A percentile compares a stretch with the other conserved stretches of the same genome.
These are phyloP conservation scores for Cheirogaleus medius DNA, from an alignment of 2,113 vertebrate species.

Conservation along the genomic window DNA sequence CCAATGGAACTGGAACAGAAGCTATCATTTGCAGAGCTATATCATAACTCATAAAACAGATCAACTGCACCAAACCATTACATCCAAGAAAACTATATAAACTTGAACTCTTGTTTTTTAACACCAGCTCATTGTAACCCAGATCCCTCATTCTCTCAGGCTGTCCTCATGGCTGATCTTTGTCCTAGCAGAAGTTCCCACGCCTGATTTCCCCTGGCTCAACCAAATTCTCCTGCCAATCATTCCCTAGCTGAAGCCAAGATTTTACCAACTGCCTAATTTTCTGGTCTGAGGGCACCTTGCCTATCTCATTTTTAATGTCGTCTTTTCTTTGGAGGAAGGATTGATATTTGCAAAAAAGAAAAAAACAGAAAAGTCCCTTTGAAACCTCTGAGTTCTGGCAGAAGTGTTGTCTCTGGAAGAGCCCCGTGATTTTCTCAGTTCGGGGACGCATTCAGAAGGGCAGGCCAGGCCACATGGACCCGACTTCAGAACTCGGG, in stretches of 20 bases:
- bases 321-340: not conserved
- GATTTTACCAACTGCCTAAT: not conserved
- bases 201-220: not conserved
- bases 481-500: not conserved
- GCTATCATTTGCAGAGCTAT: not conserved
- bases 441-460: not conserved
- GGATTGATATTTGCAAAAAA: not conserved
- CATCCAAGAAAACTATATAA: not conserved
- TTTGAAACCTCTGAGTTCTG: not conserved
- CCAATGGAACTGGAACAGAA: not conserved
- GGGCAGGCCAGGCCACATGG: not conserved
- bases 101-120: not conserved
- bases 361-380: not conserved
- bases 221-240: not conserved
- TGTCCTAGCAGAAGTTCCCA: not conserved
- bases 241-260: not conserved
- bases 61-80: not conserved
- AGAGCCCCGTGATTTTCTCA: not conserved
- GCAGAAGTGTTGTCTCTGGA: not conserved
- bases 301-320: not conserved
- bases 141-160: not conserved
- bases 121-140: not conserved
- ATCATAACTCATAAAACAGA: not conserved
- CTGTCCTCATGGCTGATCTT: not conserved
- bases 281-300: not conserved